phyloP scores from a whole-genome alignment of 2,888 invertebrate species.

The Pyrochroa serraticornis region DNA sequence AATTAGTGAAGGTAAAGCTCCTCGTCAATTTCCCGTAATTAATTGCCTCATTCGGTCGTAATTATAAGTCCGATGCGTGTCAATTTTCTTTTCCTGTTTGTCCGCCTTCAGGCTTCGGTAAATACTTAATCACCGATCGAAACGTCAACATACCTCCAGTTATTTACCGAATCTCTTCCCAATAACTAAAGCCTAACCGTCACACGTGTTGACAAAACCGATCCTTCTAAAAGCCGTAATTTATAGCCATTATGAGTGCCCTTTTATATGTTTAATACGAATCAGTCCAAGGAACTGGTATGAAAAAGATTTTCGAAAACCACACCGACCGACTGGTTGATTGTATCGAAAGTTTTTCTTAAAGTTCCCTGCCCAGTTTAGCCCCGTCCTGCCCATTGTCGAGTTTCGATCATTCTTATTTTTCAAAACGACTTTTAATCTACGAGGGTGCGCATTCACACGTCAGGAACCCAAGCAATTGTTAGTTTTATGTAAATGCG shows the following conservation, averaged over 20 bases:
- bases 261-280: slow-evolving; percentile 34
- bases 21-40: too few relatives aligned
- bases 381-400: slow-evolving; percentile 40
- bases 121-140: neutral
- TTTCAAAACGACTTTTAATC: too few relatives aligned
- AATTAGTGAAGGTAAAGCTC: too few relatives aligned
- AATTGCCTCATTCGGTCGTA: too few relatives aligned
- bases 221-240: slow-evolving; percentile 51
- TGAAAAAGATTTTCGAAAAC: slow-evolving; percentile 49
- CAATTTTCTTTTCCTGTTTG: too few relatives aligned
- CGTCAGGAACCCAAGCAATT: too few relatives aligned
- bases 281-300: slow-evolving; percentile 41
- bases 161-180: slow-evolving; percentile 6
- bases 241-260: slow-evolving; percentile 49
- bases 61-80: too few relatives aligned
- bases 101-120: too few relatives aligned
- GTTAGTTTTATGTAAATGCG: too few relatives aligned
- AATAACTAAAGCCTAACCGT: slow-evolving; percentile 24
- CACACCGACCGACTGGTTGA: slow-evolving; percentile 46
- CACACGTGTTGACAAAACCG: slow-evolving; percentile 57
- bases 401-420: too few relatives aligned
- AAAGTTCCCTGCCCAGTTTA: slow-evolving; percentile 41
- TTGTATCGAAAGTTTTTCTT: slow-evolving; percentile 40
- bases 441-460: too few relatives aligned
- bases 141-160: slow-evolving; percentile 18